Evolutionary conservation across 2,888 invertebrate species (phyloP).

Genomic region (Dicycla oo): DNA sequence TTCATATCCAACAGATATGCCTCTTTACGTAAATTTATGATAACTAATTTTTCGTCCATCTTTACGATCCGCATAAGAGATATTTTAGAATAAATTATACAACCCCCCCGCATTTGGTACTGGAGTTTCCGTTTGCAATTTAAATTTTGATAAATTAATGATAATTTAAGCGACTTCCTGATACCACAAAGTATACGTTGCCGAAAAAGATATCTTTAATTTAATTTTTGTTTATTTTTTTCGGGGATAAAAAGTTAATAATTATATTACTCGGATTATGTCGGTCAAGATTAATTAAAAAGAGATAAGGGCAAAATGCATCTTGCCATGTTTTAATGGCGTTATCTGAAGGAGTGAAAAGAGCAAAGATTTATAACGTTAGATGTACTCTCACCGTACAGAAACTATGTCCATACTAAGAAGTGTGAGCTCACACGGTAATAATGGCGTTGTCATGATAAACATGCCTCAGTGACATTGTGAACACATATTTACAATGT

Average conservation of each 20-base stretch:
- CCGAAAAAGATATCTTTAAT: conserved; percentile 8
- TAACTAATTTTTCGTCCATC: conserved; percentile 71
- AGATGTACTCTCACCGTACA: neutral
- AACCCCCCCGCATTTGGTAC: conserved; percentile 19
- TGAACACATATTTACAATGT: too few species aligned
- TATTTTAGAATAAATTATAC: conserved; percentile 68
- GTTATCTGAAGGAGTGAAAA: neutral
- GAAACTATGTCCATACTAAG: neutral
- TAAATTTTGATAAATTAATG: conserved; percentile 60
- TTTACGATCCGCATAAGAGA: conserved; percentile 49
- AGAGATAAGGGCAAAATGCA: neutral
- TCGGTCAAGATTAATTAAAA: neutral
- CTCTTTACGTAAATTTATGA: conserved; percentile 74
- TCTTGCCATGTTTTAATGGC: too few species aligned
- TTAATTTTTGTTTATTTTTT: conserved; percentile 20
- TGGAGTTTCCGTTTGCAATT: conserved; percentile 55
- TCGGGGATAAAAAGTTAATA: neutral
- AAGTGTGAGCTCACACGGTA: neutral
- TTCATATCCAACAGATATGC: conserved; percentile 67
- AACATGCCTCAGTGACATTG: too few species aligned
- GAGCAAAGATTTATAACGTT: neutral
- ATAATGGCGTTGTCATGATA: neutral
- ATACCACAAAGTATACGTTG: conserved; percentile 36
- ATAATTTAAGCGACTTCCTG: conserved; percentile 50
- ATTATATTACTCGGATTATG: conserved; percentile 11